These are phyloP conservation scores for Drosophila asahinai DNA, from an alignment of 1,140 invertebrate genomes.

Conservation along the genomic window DNA sequence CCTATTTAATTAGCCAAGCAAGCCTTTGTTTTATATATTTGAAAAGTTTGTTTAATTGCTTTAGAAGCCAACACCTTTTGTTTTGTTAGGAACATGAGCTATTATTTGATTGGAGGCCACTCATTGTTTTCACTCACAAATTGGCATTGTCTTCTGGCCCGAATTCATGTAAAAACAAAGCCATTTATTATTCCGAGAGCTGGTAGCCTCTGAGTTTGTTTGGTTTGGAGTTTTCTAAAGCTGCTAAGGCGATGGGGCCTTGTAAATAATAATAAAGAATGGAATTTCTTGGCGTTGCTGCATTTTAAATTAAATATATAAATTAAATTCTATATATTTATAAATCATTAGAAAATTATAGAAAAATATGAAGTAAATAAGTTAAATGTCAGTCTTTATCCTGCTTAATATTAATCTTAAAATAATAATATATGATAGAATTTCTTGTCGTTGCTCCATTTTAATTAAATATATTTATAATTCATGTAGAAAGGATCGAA, in stretches of 20 bases:
- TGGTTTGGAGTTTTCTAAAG: neutral
- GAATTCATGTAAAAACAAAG: neutral
- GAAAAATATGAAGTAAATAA: neutral
- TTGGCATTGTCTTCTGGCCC: neutral
- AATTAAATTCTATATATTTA: too few species aligned
- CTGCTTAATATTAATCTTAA: too few species aligned
- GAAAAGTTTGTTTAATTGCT: slow-evolving; percentile 13
- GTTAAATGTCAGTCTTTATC: too few species aligned
- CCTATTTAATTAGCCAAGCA: slow-evolving; percentile 3
- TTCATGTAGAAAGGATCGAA: neutral
- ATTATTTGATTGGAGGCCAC: slow-evolving; percentile 6
- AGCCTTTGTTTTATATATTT: slow-evolving; percentile 7
- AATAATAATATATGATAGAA: too few species aligned
- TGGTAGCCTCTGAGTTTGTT: neutral
- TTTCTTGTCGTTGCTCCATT: neutral
- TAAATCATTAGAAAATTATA: neutral
- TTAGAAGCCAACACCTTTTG: neutral
- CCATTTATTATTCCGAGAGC: neutral
- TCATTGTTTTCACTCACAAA: slow-evolving; percentile 9
- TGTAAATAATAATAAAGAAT: neutral
- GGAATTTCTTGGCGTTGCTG: neutral
- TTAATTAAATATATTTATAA: neutral
- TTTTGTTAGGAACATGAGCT: neutral
- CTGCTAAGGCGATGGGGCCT: neutral
- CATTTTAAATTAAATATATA: neutral